These are phyloP conservation scores for Thereva nobilitata DNA, from an alignment of 2,888 invertebrate genomes.

Conservation along the genomic window DNA sequence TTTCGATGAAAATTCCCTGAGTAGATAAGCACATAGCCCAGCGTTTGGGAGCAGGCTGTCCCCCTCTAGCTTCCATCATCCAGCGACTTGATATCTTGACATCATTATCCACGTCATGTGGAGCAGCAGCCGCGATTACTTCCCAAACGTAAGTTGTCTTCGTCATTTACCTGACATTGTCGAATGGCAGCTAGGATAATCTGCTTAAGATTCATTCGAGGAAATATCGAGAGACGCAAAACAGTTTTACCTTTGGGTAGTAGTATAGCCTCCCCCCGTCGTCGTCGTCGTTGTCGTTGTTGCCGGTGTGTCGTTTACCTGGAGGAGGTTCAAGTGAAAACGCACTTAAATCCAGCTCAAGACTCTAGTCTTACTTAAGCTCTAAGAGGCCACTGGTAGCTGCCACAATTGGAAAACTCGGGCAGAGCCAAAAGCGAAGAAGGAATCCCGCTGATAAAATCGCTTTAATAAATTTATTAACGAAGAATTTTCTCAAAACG, in stretches of 20 bases:
- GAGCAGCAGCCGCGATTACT: conserved; percentile 24
- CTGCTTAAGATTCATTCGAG: conserved; percentile 21
- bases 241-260: too few species aligned
- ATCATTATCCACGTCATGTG: conserved; percentile 41
- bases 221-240: background rate
- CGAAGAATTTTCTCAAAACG: conserved; percentile 43
- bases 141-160: conserved; percentile 37
- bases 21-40: background rate
- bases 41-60: background rate
- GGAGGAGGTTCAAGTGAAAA: background rate
- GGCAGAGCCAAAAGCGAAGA: conserved; percentile 18
- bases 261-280: background rate
- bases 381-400: too few species aligned
- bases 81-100: conserved; percentile 38
- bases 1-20: conserved; percentile 28
- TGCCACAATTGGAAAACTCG: conserved; percentile 1
- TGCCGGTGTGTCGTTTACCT: conserved; percentile 1
- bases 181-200: conserved; percentile 31
- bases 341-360: background rate
- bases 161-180: conserved; percentile 37
- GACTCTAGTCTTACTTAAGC: too few species aligned
- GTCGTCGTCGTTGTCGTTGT: background rate
- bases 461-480: conserved; percentile 43
- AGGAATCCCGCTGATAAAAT: conserved; percentile 35
- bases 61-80: conserved; percentile 33